These are phyloP conservation scores for Ochropleura leucogaster DNA, from an alignment of 2,888 invertebrate species.

Conservation along the genomic window DNA sequence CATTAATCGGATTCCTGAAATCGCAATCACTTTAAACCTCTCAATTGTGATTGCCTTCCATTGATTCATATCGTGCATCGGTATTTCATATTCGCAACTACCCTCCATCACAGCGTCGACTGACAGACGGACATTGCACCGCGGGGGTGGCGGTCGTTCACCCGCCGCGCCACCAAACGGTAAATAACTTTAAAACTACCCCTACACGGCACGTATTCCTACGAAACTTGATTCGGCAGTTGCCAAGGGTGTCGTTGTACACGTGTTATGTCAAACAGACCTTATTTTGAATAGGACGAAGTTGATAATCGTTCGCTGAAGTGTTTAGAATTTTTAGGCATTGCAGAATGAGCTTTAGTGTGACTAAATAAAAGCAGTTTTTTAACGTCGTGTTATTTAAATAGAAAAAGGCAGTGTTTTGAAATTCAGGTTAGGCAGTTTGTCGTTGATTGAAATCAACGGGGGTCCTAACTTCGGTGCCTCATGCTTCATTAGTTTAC, in stretches of 20 bases:
- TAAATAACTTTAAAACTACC: slow-evolving; percentile 65
- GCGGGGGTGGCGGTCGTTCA: slow-evolving; percentile 79
- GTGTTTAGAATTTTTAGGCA: slow-evolving; percentile 2
- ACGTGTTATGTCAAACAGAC: slow-evolving; percentile 51
- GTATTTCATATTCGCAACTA: slow-evolving; percentile 43
- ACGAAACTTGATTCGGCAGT: slow-evolving; percentile 31
- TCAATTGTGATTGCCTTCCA: slow-evolving; percentile 28
- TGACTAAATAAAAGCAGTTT: slow-evolving; percentile 1
- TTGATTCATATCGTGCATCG: slow-evolving; percentile 41
- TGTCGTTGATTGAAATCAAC: slow-evolving; percentile 21
- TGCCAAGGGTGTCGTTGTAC: slow-evolving; percentile 41
- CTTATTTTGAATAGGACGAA: slow-evolving; percentile 38
- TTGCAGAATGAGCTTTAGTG: slow-evolving; percentile 31
- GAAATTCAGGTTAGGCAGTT: slow-evolving; percentile 11
- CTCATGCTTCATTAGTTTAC: slow-evolving; percentile 12
- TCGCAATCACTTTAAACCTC: slow-evolving; percentile 32
- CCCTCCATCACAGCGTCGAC: slow-evolving; percentile 61
- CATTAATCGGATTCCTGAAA: slow-evolving; percentile 11
- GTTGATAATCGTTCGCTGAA: slow-evolving; percentile 36
- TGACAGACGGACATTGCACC: slow-evolving; percentile 75
- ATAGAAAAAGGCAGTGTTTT: slow-evolving; percentile 17
- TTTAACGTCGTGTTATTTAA: slow-evolving; percentile 2
- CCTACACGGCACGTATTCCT: slow-evolving; percentile 45
- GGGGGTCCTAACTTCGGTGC: background rate
- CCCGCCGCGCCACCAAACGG: slow-evolving; percentile 67